Evolutionary conservation across 2,797 vertebrate genomes (phyloP).

Genomic region (Acipenser transmontanus): DNA sequence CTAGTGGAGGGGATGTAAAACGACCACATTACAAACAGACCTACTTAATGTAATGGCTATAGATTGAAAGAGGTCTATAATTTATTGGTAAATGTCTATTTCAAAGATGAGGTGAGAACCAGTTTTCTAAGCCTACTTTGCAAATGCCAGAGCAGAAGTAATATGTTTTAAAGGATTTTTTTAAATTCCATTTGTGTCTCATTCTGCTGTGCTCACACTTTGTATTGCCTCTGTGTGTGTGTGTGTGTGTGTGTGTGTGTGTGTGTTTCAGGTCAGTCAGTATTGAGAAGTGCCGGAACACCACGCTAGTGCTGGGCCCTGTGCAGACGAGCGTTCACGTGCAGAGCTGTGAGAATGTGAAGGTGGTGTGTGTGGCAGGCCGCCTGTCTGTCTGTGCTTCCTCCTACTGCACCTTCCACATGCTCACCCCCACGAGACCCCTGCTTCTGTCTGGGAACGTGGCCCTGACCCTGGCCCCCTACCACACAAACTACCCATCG

Average conservation of each 20-base stretch:
- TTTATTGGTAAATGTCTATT: too few species aligned
- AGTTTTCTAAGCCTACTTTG: too few species aligned
- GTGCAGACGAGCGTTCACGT: constrained; percentile 78
- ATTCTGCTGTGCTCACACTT: background rate
- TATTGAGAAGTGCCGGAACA: constrained; percentile 84
- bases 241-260: background rate
- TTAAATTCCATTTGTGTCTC: too few species aligned
- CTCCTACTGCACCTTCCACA: constrained; percentile 62
- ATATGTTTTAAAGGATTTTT: too few species aligned
- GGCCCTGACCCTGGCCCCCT: constrained; percentile 77
- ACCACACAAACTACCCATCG: constrained; percentile 86
- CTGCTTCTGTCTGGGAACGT: constrained; percentile 81
- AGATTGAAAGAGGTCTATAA: too few species aligned
- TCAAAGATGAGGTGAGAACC: too few species aligned
- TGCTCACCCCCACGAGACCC: constrained; percentile 78
- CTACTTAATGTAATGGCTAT: too few species aligned
- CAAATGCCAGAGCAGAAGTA: too few species aligned
- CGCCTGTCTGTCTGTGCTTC: constrained; percentile 72
- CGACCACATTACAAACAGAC: too few species aligned
- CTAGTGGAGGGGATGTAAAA: background rate
- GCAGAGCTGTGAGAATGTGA: constrained; percentile 78
- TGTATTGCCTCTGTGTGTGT: background rate
- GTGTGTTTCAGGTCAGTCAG: constrained; percentile 72
- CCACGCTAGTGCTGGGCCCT: constrained; percentile 86
- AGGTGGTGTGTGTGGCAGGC: constrained; percentile 71